Percentiles rank a stretch among this genome's conserved stretches.
These are phyloP conservation scores for Paramisgurnus dabryanus DNA, from an alignment of 2,113 vertebrate species.

Conservation along the genomic window DNA sequence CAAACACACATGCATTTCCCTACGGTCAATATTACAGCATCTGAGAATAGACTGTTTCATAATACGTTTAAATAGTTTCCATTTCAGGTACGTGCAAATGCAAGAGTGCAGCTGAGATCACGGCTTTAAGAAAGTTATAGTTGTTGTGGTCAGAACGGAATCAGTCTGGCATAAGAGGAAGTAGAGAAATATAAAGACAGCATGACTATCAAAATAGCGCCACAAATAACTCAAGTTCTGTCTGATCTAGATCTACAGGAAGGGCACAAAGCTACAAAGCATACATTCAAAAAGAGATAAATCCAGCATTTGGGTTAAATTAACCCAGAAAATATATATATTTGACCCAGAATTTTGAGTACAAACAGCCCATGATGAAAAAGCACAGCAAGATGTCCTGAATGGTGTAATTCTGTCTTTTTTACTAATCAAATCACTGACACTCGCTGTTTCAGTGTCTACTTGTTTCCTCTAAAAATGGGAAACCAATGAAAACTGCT, in stretches of 20 bases:
- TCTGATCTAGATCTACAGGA: not conserved
- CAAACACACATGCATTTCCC: not conserved
- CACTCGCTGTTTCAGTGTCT: not conserved
- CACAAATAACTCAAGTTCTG: not conserved
- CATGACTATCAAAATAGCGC: not conserved
- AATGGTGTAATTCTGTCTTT: not conserved
- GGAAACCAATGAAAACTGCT: not conserved
- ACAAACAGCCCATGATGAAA: not conserved
- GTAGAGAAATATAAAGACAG: constrained; percentile 5
- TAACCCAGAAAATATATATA: too few species aligned
- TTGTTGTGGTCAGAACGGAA: not conserved
- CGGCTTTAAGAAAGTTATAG: not conserved
- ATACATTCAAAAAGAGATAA: constrained; percentile 7
- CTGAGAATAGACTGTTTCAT: not conserved
- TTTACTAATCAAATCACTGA: not conserved
- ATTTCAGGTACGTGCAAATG: constrained; percentile 5
- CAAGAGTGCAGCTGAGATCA: constrained; percentile 4
- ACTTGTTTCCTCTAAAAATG: not conserved
- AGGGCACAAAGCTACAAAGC: not conserved
- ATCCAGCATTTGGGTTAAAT: not conserved
- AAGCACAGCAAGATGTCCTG: not conserved
- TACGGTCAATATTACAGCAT: not conserved
- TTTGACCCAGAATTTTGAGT: too few species aligned
- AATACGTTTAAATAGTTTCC: constrained; percentile 7
- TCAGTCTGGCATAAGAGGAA: not conserved